A percentile compares a stretch with the other conserved stretches of the same genome.
phyloP scores from a whole-genome alignment of 2,888 invertebrate genomes.

The Ceramica pisi region DNA sequence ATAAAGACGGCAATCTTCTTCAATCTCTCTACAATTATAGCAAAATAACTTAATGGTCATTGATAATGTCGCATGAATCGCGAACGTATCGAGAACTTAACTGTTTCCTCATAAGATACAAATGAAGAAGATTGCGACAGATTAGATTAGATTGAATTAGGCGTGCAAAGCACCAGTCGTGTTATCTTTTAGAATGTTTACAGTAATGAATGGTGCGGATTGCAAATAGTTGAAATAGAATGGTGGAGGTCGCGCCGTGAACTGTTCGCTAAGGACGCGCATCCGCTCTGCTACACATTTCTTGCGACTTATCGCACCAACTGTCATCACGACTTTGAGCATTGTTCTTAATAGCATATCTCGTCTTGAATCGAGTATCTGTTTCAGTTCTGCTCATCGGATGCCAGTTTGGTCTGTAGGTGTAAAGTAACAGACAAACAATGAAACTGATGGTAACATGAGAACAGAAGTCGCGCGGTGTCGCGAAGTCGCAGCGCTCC shows the following conservation, averaged over 20 bases:
- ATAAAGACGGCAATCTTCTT: slow-evolving; percentile 17
- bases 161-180: slow-evolving; percentile 16
- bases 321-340: neutral
- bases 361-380: neutral
- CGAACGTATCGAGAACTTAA: slow-evolving; percentile 14
- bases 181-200: slow-evolving; percentile 31
- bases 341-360: neutral
- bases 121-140: slow-evolving; percentile 32
- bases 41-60: slow-evolving; percentile 28
- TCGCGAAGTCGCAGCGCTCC: slow-evolving; percentile 31
- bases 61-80: slow-evolving; percentile 23
- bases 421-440: slow-evolving; percentile 41
- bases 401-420: neutral
- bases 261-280: slow-evolving; percentile 28
- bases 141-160: slow-evolving; percentile 46
- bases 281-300: neutral
- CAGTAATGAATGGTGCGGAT: slow-evolving; percentile 31
- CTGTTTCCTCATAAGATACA: slow-evolving; percentile 49
- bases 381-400: neutral
- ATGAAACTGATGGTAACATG: slow-evolving; percentile 21
- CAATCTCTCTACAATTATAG: slow-evolving; percentile 21
- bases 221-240: slow-evolving; percentile 49
- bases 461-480: slow-evolving; percentile 35
- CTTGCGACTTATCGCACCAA: slow-evolving; percentile 30
- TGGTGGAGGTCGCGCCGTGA: slow-evolving; percentile 47